Conservation (phyloP, 2,797 vertebrate species). For the Fistularia tabacaria region DNA sequence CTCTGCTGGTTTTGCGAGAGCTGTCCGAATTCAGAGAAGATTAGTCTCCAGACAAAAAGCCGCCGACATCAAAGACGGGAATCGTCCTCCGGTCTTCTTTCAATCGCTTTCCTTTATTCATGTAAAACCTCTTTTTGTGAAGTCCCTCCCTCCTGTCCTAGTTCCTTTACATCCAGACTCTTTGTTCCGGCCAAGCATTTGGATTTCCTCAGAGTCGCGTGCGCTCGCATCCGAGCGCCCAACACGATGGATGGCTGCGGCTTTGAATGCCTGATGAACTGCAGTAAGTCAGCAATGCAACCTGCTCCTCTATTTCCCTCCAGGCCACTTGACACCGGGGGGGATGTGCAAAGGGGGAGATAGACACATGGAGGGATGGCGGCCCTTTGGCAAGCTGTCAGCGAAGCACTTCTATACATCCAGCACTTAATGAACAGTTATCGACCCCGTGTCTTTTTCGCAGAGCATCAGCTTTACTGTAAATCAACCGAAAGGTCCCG, state of each 20-base stretch:
- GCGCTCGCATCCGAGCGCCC: conserved; percentile 7
- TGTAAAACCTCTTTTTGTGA: conserved; percentile 35
- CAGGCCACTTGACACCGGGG: not conserved
- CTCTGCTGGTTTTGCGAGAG: too few relatives aligned
- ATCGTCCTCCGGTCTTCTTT: conserved; percentile 35
- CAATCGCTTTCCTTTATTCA: conserved; percentile 44
- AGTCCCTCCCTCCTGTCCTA: conserved; percentile 21
- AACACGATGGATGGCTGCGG: conserved; percentile 7
- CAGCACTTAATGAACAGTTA: conserved; percentile 6
- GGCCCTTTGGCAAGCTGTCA: not conserved
- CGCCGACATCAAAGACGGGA: conserved; percentile 35
- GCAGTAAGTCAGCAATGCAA: conserved; percentile 34
- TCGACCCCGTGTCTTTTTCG: not conserved
- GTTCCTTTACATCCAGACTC: conserved; percentile 23
- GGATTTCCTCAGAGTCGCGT: conserved; percentile 33
- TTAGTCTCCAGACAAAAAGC: too few relatives aligned
- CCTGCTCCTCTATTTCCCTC: conserved; percentile 25
- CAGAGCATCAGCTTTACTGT: not conserved
- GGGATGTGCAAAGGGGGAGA: not conserved
- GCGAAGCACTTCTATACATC: conserved; percentile 4
- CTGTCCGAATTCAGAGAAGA: too few relatives aligned
- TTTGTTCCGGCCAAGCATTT: conserved; percentile 31
- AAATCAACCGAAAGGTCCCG: not conserved
- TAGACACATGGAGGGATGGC: not conserved
- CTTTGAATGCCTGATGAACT: conserved; percentile 46